Base-by-base conservation (phyloP, 2,113 vertebrate species). In the Gulo gulo region DNA sequence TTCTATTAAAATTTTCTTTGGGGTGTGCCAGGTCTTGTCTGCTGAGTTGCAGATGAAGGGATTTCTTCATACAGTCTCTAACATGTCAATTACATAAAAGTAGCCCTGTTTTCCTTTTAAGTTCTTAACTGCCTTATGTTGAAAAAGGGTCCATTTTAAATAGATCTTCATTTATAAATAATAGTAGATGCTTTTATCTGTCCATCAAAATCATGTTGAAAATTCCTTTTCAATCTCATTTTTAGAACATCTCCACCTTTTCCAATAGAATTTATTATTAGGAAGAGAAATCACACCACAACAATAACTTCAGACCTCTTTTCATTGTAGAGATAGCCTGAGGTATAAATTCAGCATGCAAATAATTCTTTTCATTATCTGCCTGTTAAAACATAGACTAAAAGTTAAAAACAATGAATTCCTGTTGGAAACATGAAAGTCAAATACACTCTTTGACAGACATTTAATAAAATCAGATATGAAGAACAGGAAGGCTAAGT, bases 381-480 rank as follows among this genome's bases (percentile, higher is more conserved):
- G 45, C 45, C 95, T 23, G 0, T 97, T 97, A 55, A 97, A 98
- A 98, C 52, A 83, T 47, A 90, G 95, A 95, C 96, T 50, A 78
- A 84, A 95, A 98, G 96, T 95, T 95, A 97, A 98, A 98, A 96
- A 95, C 67, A 84, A 97, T 88, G 71, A 31, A n/a, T 50, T 98
- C 36, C 24, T 97, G 92, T 96, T 97, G 87, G 83, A 88, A 96
- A 90, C 94, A 97, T 98, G 95, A 98, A 98, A 98, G 98, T 78
- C n/a, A 98, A 95, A 63, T 92, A 94, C 86, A 78, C 73, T 92
- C 34, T 61, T 96, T 96, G 97, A 97, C 96, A 98, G 98, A 59
- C 98, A 93, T 98, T 98, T 98, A 97, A 98, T 97, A 69, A 98
- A 98, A 96, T 93, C 97, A 94, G 6, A 94, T 74, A 88, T 20